These are phyloP conservation scores for Zoanthus sansibaricus DNA, from an alignment of 92 coral and sea anemone species.

Conservation along the genomic window DNA sequence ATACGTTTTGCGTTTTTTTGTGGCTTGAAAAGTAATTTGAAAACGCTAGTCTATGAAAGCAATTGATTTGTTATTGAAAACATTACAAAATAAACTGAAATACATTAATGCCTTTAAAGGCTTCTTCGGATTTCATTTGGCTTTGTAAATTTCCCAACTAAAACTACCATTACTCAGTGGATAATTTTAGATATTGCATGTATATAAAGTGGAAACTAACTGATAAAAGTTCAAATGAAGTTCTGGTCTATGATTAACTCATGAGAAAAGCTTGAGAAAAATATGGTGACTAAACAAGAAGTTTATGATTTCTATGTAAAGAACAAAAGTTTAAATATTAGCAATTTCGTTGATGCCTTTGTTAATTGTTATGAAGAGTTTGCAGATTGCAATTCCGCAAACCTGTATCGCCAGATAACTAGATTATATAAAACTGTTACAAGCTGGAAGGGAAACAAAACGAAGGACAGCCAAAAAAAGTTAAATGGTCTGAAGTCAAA, in stretches of 20 bases:
- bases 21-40: constrained; percentile 13
- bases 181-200: constrained; percentile 4
- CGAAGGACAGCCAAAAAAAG: neutral
- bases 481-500: neutral
- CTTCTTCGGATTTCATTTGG: constrained; percentile 2
- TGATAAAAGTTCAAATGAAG: neutral
- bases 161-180: constrained; percentile 10
- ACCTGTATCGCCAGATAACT: constrained; percentile 14
- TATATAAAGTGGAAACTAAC: constrained; percentile 18
- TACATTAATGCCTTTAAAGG: neutral
- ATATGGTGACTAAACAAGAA: constrained; percentile 32
- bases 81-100: neutral
- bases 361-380: constrained; percentile 21
- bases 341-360: constrained; percentile 24
- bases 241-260: constrained; percentile 1
- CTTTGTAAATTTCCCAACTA: constrained; percentile 12
- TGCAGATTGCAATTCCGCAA: constrained; percentile 16
- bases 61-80: constrained; percentile 15
- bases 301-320: constrained; percentile 16
- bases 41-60: constrained; percentile 2
- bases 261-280: neutral
- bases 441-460: constrained; percentile 3
- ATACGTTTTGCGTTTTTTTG: constrained; percentile 16
- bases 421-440: neutral
- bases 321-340: constrained; percentile 29